A percentile compares a stretch with the other conserved stretches of the same genome.
Evolutionary conservation across 30 jellyfish, hydroid and myxozoan genomes (phyloP).

Genomic region (Chironex yamaguchii): DNA sequence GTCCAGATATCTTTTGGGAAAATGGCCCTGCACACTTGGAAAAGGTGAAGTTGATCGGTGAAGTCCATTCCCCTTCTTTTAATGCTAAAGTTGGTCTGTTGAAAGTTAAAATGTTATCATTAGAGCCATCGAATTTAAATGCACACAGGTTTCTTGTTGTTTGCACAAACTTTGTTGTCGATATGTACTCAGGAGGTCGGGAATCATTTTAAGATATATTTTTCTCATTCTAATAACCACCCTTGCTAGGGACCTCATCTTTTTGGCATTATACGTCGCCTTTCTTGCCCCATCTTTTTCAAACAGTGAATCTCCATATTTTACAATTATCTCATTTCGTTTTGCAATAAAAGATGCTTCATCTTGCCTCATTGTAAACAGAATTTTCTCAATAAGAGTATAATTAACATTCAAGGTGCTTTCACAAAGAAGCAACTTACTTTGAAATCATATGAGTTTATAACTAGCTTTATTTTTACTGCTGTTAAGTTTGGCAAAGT

Average conservation of each 20-base stretch:
- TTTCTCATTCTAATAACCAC: conserved; percentile 40
- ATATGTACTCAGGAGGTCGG: conserved; percentile 7
- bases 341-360: conserved; percentile 28
- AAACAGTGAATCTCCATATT: conserved; percentile 34
- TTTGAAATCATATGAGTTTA: conserved; percentile 21
- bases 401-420: too few relatives aligned
- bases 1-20: too few relatives aligned
- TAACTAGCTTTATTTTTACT: background rate
- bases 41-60: too few relatives aligned
- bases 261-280: conserved; percentile 19
- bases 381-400: too few relatives aligned
- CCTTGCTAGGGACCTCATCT: conserved; percentile 65
- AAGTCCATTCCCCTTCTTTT: too few relatives aligned
- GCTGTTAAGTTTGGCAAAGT: conserved; percentile 1
- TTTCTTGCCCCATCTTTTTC: conserved; percentile 33
- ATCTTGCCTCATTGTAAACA: conserved; percentile 44
- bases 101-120: conserved; percentile 37
- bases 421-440: conserved; percentile 58
- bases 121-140: background rate
- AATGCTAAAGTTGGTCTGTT: conserved; percentile 50
- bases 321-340: conserved; percentile 20
- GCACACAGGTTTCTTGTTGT: conserved; percentile 51
- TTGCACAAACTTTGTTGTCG: conserved; percentile 18
- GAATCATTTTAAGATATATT: background rate
- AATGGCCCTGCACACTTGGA: too few relatives aligned